phyloP scores from a whole-genome alignment of 2,888 invertebrate species.

The Drosophila monieri region DNA sequence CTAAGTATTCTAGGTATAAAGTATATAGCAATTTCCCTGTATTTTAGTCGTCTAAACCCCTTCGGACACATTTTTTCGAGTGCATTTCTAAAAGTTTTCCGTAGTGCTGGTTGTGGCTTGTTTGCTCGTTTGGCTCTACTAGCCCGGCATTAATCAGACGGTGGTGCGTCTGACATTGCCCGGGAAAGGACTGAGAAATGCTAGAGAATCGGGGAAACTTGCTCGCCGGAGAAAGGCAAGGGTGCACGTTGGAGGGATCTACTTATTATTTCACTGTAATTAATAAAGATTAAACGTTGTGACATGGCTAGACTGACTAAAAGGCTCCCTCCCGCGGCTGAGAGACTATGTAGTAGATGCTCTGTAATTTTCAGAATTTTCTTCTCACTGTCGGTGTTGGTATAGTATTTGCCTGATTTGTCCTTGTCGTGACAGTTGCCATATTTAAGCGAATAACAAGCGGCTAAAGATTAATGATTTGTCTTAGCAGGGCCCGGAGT shows the following conservation, averaged over 20 bases:
- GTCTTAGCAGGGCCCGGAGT: slow-evolving; percentile 24
- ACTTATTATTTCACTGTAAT: slow-evolving; percentile 81
- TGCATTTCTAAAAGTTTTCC: slow-evolving; percentile 48
- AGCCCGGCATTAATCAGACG: slow-evolving; percentile 65
- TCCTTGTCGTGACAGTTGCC: slow-evolving; percentile 73
- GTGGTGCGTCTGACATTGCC: slow-evolving; percentile 43
- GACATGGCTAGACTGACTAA: slow-evolving; percentile 63
- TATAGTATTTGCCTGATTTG: slow-evolving; percentile 45
- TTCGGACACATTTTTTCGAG: background rate
- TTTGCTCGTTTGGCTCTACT: slow-evolving; percentile 65
- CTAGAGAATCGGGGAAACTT: background rate
- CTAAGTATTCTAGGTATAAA: background rate
- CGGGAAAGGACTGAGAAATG: slow-evolving; percentile 30
- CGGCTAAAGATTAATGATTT: slow-evolving; percentile 62
- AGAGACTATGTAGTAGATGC: slow-evolving; percentile 52
- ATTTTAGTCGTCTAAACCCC: background rate
- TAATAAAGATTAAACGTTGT: slow-evolving; percentile 82
- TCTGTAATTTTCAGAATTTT: slow-evolving; percentile 60
- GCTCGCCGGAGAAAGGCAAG: slow-evolving; percentile 4
- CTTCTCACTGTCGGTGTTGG: slow-evolving; percentile 14
- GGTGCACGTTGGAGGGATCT: slow-evolving; percentile 36
- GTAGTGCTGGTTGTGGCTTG: slow-evolving; percentile 68
- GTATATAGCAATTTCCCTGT: background rate
- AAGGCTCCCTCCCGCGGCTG: slow-evolving; percentile 1
- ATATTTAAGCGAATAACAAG: slow-evolving; percentile 67